Percentiles rank a stretch among this genome's conserved stretches.
Conservation (phyloP, 2,888 invertebrate species). For the Cryptosula pallasiana region DNA sequence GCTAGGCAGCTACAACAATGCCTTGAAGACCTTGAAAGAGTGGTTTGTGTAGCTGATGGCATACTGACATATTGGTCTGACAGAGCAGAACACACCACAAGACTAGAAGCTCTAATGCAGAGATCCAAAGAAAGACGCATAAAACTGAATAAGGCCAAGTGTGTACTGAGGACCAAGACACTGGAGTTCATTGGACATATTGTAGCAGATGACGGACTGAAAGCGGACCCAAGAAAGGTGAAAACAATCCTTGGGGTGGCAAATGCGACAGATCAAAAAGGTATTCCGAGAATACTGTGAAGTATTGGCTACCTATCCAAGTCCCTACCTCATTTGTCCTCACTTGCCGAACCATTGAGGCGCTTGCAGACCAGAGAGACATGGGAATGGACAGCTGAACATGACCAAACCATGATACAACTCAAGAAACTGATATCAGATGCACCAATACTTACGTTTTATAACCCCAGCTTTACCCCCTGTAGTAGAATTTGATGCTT, state of each 20-base stretch:
- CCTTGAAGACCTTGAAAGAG: slow-evolving; percentile 28
- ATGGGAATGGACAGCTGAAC: slow-evolving; percentile 28
- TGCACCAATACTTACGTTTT: slow-evolving; percentile 29
- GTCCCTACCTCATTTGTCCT: slow-evolving; percentile 16
- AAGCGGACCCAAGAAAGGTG: slow-evolving; percentile 26
- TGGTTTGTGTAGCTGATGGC: slow-evolving; percentile 30
- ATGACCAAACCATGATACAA: slow-evolving; percentile 28
- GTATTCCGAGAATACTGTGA: slow-evolving; percentile 28
- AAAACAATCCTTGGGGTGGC: slow-evolving; percentile 29
- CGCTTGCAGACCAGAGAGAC: slow-evolving; percentile 26
- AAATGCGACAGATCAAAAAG: slow-evolving; percentile 27
- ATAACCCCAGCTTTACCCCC: slow-evolving; percentile 26
- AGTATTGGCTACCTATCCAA: slow-evolving; percentile 28
- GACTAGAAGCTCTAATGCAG: slow-evolving; percentile 26
- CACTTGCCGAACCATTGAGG: background rate
- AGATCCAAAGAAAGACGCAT: slow-evolving; percentile 16
- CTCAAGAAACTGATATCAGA: slow-evolving; percentile 29
- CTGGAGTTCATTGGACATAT: slow-evolving; percentile 27
- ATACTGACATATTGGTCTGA: slow-evolving; percentile 28
- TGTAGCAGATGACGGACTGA: slow-evolving; percentile 26
- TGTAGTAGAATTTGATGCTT: slow-evolving; percentile 27
- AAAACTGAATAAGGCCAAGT: slow-evolving; percentile 24
- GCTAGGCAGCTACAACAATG: slow-evolving; percentile 27
- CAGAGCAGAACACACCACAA: slow-evolving; percentile 28
- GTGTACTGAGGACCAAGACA: background rate